These are phyloP conservation scores for Pluvialis apricaria DNA, from an alignment of 2,113 vertebrate genomes.

Conservation along the genomic window DNA sequence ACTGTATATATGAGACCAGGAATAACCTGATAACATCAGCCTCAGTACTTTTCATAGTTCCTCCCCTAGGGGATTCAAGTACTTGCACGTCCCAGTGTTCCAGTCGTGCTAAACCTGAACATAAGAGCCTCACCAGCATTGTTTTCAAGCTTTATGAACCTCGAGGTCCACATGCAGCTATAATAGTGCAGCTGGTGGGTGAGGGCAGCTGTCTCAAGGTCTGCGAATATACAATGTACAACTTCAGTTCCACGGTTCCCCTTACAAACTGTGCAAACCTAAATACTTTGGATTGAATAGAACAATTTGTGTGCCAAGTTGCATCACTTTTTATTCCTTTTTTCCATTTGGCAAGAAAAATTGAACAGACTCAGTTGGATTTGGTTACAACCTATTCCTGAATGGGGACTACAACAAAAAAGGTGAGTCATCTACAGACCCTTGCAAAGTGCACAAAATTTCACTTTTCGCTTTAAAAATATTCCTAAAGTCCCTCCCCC, in stretches of 20 bases:
- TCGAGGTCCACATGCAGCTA: neutral
- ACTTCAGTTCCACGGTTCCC: neutral
- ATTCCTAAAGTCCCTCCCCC: neutral
- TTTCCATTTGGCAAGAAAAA: neutral
- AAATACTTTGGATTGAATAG: neutral
- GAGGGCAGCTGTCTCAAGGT: neutral
- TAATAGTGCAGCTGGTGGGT: neutral
- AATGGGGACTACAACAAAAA: neutral
- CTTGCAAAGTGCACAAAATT: neutral
- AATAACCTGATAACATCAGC: neutral
- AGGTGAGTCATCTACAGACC: neutral
- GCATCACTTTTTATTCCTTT: neutral
- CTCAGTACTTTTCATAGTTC: neutral
- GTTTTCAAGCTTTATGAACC: neutral
- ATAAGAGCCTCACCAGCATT: neutral
- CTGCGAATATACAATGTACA: neutral
- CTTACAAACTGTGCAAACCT: neutral
- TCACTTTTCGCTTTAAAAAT: neutral
- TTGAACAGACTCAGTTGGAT: neutral
- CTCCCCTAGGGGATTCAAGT: neutral
- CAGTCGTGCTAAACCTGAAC: neutral
- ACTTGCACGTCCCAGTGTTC: neutral
- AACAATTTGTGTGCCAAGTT: neutral
- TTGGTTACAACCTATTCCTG: neutral
- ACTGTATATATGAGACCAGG: neutral